These are phyloP conservation scores for Ruditapes philippinarum DNA, from an alignment of 1,140 invertebrate genomes.

Conservation along the genomic window DNA sequence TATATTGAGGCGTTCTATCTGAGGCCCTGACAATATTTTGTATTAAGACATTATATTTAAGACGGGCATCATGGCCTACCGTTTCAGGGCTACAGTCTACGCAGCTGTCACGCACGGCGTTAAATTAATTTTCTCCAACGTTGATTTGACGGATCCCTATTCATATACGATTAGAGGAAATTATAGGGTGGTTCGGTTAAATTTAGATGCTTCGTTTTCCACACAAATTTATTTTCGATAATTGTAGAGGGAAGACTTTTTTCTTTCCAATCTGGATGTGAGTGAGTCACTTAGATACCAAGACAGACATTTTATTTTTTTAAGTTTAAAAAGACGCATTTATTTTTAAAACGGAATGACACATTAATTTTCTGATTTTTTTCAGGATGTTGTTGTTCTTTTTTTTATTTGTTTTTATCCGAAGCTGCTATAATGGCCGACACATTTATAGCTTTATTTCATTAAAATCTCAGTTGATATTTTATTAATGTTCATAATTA, in stretches of 20 bases:
- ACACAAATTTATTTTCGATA: constrained; percentile 59
- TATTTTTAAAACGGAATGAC: too few relatives aligned
- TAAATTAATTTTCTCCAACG: constrained; percentile 58
- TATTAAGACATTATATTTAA: constrained; percentile 7
- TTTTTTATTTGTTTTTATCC: too few relatives aligned
- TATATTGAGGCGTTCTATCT: too few relatives aligned
- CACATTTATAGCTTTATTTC: too few relatives aligned
- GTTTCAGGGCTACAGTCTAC: background rate
- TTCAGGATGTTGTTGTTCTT: too few relatives aligned
- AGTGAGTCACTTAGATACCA: background rate
- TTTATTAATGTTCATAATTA: too few relatives aligned
- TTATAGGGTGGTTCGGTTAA: constrained; percentile 48
- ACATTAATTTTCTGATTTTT: too few relatives aligned
- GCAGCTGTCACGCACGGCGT: constrained; percentile 54
- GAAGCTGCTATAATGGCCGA: too few relatives aligned
- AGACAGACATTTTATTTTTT: too few relatives aligned
- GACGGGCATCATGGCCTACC: background rate
- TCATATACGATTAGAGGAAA: constrained; percentile 47
- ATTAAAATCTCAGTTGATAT: too few relatives aligned
- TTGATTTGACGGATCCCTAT: constrained; percentile 37
- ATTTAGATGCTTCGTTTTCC: constrained; percentile 48
- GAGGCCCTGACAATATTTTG: too few relatives aligned
- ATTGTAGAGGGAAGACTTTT: constrained; percentile 29
- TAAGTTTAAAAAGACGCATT: too few relatives aligned
- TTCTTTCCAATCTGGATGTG: background rate